Evolutionary conservation across 2,113 vertebrate genomes (phyloP).

Genomic region (Plectropomus leopardus): DNA sequence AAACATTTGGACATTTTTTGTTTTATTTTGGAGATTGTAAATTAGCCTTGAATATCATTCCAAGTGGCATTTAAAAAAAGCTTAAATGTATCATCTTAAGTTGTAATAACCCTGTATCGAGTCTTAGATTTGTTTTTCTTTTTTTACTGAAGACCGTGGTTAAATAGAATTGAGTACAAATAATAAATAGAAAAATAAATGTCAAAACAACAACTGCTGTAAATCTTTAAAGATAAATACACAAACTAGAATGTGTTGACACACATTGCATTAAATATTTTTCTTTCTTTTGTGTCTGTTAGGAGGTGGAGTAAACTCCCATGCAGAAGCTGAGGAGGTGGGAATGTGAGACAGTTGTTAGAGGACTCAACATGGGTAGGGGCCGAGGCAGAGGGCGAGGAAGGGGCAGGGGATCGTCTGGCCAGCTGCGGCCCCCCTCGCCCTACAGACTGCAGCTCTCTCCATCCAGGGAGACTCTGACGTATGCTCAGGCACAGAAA

Average conservation of each 20-base stretch:
- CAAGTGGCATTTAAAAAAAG: no score
- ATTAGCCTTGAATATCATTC: no score
- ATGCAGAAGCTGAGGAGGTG: constrained; percentile 92
- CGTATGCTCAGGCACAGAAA: constrained; percentile 95
- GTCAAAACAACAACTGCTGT: neutral
- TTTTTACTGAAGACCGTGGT: neutral
- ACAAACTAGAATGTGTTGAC: constrained; percentile 14
- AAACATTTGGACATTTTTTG: no score
- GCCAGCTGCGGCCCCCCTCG: constrained; percentile 86
- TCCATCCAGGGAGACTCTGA: constrained; percentile 92
- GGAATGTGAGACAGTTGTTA: constrained; percentile 82
- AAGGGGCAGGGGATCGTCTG: constrained; percentile 81
- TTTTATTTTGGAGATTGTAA: no score
- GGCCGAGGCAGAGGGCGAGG: constrained; percentile 84
- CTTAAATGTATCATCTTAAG: no score
- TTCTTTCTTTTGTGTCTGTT: constrained; percentile 12
- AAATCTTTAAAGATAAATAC: neutral
- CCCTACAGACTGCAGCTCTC: constrained; percentile 95
- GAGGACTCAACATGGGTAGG: constrained; percentile 74
- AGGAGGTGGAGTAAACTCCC: constrained; percentile 68
- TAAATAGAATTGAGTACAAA: neutral
- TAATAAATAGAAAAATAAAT: neutral
- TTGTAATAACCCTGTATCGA: no score
- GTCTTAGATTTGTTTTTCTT: no score
- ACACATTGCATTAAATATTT: neutral